phyloP scores from a whole-genome alignment of 2,888 invertebrate genomes.

The Alcis repandata region DNA sequence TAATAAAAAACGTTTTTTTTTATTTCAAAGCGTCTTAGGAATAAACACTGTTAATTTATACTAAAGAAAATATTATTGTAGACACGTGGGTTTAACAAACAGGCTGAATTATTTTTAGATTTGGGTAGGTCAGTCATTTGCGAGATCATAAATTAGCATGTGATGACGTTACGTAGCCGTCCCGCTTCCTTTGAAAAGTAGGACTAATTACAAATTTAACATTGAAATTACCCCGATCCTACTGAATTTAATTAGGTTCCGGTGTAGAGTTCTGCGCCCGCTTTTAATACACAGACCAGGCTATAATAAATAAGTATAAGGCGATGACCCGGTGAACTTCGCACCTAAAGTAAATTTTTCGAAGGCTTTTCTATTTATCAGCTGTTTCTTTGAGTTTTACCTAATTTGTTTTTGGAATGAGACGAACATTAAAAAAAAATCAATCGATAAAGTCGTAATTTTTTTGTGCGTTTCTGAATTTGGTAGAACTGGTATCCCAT shows the following conservation, averaged over 20 bases:
- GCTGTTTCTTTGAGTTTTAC: no score
- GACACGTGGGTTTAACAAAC: constrained; percentile 2
- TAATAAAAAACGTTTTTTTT: not conserved
- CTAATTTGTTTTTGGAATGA: no score
- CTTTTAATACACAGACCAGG: no score
- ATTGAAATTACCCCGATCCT: not conserved
- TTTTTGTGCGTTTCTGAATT: no score
- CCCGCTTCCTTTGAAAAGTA: constrained; percentile 1
- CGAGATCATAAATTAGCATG: constrained; percentile 14
- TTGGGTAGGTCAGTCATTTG: constrained; percentile 33
- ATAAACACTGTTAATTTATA: not conserved
- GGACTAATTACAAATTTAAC: constrained; percentile 1
- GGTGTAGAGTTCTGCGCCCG: no score
- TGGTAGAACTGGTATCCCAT: no score
- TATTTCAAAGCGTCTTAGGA: not conserved
- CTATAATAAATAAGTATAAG: no score
- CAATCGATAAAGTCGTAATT: no score
- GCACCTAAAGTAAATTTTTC: no score
- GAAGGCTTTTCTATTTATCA: no score
- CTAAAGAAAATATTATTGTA: not conserved
- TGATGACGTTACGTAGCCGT: constrained; percentile 11
- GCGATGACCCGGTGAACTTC: no score
- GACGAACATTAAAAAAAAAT: no score
- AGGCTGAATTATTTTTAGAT: constrained; percentile 23
- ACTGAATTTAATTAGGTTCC: not conserved